These are phyloP conservation scores for Reticulitermes speratus DNA, from an alignment of 1,140 invertebrate species.

Conservation along the genomic window DNA sequence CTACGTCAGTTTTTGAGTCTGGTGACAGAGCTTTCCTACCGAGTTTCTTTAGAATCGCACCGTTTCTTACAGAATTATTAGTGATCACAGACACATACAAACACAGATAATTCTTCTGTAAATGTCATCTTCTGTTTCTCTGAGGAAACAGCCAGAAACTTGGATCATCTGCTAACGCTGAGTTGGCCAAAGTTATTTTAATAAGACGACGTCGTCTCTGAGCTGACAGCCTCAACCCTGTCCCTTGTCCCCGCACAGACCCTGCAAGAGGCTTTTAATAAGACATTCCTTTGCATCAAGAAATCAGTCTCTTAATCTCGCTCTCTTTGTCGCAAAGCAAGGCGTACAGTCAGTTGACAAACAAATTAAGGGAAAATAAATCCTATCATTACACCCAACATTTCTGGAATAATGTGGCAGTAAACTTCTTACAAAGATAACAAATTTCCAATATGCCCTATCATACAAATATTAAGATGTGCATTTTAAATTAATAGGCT, in stretches of 20 bases:
- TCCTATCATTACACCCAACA: background rate
- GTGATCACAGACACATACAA: too few species aligned
- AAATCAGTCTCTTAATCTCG: background rate
- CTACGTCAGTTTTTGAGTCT: too few species aligned
- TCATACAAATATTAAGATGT: too few species aligned
- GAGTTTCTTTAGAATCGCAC: too few species aligned
- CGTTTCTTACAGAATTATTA: too few species aligned
- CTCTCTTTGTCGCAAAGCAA: background rate
- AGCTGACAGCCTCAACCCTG: background rate
- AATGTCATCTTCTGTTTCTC: background rate
- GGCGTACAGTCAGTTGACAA: background rate
- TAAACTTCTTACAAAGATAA: too few species aligned
- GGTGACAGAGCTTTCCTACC: too few species aligned
- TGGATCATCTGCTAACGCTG: background rate
- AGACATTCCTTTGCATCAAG: slow-evolving; percentile 1
- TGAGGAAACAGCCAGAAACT: background rate
- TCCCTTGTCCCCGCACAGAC: background rate
- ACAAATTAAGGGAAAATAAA: background rate
- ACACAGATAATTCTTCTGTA: too few species aligned
- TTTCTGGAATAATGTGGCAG: background rate
- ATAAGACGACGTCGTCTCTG: background rate
- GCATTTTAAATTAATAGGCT: too few species aligned
- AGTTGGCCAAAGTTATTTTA: background rate
- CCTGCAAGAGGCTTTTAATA: background rate
- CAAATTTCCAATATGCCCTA: too few species aligned